A percentile compares a stretch with the other conserved stretches of the same genome.
These are phyloP conservation scores for Cirrhinus mrigala DNA, from an alignment of 2,797 vertebrate genomes.

Conservation along the genomic window DNA sequence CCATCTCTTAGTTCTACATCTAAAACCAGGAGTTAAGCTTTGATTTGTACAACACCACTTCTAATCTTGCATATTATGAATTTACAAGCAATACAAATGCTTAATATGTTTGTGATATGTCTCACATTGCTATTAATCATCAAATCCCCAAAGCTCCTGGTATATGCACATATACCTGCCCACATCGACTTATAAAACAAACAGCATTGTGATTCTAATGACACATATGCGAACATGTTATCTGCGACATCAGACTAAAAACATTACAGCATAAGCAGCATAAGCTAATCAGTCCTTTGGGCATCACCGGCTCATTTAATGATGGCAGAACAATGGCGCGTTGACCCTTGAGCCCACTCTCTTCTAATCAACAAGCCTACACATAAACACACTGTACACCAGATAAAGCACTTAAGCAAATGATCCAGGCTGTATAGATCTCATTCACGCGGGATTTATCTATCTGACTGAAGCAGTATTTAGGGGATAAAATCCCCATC, in stretches of 20 bases:
- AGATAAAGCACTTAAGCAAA: constrained; percentile 48
- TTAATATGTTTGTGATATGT: neutral
- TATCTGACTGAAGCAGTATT: neutral
- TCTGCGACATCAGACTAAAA: constrained; percentile 18
- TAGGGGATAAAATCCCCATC: neutral
- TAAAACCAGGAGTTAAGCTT: neutral
- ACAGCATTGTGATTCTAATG: neutral
- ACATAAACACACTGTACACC: constrained; percentile 24
- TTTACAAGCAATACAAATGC: constrained; percentile 5
- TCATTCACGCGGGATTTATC: constrained; percentile 2
- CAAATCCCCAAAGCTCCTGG: neutral
- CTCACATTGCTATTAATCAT: neutral
- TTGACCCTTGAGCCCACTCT: constrained; percentile 31
- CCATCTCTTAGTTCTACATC: neutral
- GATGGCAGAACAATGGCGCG: constrained; percentile 16
- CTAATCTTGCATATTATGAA: constrained; percentile 20
- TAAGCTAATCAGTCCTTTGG: constrained; percentile 27
- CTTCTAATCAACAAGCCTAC: constrained; percentile 39
- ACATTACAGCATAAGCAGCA: constrained; percentile 33
- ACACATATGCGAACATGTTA: constrained; percentile 11
- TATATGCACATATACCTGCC: neutral
- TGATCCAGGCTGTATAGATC: constrained; percentile 6
- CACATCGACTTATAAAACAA: neutral
- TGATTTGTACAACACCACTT: neutral
- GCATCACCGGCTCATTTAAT: constrained; percentile 36